Percentiles rank a stretch among this genome's conserved stretches.
These are phyloP conservation scores for Phaenicophaeus curvirostris DNA, from an alignment of 2,797 vertebrate species.

Conservation along the genomic window DNA sequence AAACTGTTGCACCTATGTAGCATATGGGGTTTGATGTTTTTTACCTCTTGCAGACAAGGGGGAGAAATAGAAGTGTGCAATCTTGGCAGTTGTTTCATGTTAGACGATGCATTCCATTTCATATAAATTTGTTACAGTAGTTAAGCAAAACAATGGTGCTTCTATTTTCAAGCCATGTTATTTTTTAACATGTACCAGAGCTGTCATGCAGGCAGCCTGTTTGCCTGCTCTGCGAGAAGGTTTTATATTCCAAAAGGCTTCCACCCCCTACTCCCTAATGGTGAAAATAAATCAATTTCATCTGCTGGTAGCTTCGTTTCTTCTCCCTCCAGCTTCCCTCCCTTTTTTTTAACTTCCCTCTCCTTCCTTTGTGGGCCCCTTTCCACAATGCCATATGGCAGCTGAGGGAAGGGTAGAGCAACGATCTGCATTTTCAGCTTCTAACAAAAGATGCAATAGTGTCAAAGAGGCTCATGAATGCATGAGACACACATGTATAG, in stretches of 20 bases:
- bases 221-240: slow-evolving; percentile 56
- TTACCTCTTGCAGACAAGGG: neutral
- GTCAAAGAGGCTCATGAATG: slow-evolving; percentile 76
- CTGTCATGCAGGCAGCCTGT: slow-evolving; percentile 73
- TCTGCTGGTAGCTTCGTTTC: slow-evolving; percentile 75
- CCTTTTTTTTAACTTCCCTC: neutral
- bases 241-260: slow-evolving; percentile 78
- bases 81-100: slow-evolving; percentile 33
- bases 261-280: slow-evolving; percentile 52
- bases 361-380: slow-evolving; percentile 74
- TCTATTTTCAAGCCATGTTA: slow-evolving; percentile 74
- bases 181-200: slow-evolving; percentile 70
- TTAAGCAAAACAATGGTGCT: slow-evolving; percentile 76
- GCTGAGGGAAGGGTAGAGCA: slow-evolving; percentile 73
- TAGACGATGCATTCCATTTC: slow-evolving; percentile 64
- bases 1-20: neutral
- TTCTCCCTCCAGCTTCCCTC: neutral
- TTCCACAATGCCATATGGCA: slow-evolving; percentile 84
- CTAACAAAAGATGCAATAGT: slow-evolving; percentile 75
- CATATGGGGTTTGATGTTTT: slow-evolving; percentile 4
- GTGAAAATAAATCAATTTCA: slow-evolving; percentile 85
- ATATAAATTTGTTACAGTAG: slow-evolving; percentile 72
- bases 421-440: slow-evolving; percentile 73
- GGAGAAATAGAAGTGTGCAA: slow-evolving; percentile 2
- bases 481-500: slow-evolving; percentile 56